These are phyloP conservation scores for Cariama cristata DNA, from an alignment of 2,113 vertebrate genomes.

Conservation along the genomic window DNA sequence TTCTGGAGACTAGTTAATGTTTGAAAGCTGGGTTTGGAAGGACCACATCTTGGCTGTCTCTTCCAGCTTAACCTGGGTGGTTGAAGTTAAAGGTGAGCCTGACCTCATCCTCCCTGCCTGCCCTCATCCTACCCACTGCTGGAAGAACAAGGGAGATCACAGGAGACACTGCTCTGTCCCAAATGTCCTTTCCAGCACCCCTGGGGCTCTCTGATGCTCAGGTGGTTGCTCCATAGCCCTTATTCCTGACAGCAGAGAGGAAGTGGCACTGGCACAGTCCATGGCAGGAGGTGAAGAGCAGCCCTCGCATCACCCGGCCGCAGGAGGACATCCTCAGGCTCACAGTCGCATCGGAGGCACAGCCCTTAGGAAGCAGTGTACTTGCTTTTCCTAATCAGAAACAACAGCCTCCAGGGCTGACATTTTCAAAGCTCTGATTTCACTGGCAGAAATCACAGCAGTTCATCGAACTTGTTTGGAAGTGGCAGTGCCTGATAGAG, in stretches of 20 bases:
- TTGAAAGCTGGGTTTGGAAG: background rate
- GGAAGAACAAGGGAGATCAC: background rate
- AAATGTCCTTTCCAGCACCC: background rate
- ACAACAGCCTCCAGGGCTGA: background rate
- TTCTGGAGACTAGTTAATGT: background rate
- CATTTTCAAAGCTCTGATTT: background rate
- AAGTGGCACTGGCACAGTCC: background rate
- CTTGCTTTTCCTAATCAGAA: background rate
- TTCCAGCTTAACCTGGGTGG: background rate
- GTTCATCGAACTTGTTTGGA: background rate
- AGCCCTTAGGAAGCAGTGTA: background rate
- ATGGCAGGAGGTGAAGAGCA: background rate
- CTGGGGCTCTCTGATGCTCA: background rate
- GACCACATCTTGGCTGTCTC: background rate
- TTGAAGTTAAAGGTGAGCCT: background rate
- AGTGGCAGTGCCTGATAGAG: background rate
- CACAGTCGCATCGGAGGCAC: fast-evolving
- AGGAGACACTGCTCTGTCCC: background rate
- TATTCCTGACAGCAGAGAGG: background rate
- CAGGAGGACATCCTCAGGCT: background rate
- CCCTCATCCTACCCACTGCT: background rate
- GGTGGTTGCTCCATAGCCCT: background rate
- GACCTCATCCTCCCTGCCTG: background rate
- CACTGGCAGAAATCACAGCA: background rate
- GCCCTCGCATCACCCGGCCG: fast-evolving